A percentile compares a stretch with the other conserved stretches of the same genome.
These are phyloP conservation scores for Ctenodactylus gundi DNA, from an alignment of 2,113 vertebrate species.

Conservation along the genomic window DNA sequence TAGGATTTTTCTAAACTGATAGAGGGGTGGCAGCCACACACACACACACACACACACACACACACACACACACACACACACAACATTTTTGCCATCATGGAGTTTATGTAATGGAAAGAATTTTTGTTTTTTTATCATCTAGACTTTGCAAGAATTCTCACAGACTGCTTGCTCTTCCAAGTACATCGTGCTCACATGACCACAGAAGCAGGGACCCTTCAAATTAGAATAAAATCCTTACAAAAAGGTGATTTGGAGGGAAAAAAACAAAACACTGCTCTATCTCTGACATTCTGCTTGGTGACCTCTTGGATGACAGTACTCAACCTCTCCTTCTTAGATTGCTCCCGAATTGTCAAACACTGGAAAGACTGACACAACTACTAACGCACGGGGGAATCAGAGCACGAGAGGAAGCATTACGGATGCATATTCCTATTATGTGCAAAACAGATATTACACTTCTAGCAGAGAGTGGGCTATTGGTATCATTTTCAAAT, in stretches of 20 bases:
- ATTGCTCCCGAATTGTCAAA: fast-evolving
- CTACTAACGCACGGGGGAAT: not conserved
- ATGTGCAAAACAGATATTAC: not conserved
- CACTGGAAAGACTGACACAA: not conserved
- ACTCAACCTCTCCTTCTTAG: not conserved
- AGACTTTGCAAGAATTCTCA: not conserved
- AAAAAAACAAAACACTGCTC: not conserved
- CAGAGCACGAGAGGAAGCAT: not conserved
- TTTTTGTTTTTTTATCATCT: not conserved
- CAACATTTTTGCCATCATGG: not conserved
- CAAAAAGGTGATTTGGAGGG: not conserved
- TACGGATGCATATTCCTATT: too few species aligned
- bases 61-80: too few species aligned
- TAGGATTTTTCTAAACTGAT: not conserved
- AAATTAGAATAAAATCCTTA: not conserved
- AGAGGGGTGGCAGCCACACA: not conserved
- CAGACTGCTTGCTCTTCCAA: not conserved
- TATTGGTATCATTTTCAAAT: not conserved
- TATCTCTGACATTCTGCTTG: not conserved
- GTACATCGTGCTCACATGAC: fast-evolving
- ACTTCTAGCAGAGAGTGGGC: not conserved
- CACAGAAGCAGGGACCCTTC: fast-evolving
- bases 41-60: too few species aligned
- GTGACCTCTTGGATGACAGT: not conserved
- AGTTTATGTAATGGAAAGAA: too few species aligned